Evolutionary conservation across 2,888 invertebrate genomes (phyloP).

Genomic region (Melinopterus prodromus): DNA sequence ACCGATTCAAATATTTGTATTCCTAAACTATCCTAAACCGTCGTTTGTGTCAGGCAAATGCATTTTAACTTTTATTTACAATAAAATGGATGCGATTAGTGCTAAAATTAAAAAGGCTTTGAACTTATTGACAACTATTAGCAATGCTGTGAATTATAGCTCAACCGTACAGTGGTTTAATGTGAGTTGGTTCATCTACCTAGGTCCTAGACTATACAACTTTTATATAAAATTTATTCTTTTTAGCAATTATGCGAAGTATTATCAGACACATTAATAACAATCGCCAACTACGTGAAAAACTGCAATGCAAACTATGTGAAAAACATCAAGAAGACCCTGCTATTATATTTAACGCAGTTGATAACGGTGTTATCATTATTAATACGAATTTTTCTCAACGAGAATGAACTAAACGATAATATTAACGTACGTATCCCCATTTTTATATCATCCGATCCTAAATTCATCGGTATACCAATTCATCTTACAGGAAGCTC

Average conservation of each 20-base stretch:
- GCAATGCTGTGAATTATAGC: background rate
- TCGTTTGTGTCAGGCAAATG: background rate
- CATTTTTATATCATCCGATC: background rate
- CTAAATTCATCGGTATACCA: background rate
- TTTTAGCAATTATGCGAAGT: slow-evolving; percentile 10
- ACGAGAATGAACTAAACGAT: slow-evolving; percentile 28
- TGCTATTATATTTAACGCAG: slow-evolving; percentile 29
- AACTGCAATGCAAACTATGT: slow-evolving; percentile 9
- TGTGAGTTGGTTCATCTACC: background rate
- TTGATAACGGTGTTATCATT: slow-evolving; percentile 31
- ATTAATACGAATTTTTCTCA: slow-evolving; percentile 29
- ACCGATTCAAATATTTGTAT: background rate
- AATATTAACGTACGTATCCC: slow-evolving; percentile 21
- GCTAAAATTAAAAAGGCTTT: background rate
- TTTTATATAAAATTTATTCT: background rate
- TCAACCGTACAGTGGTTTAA: background rate
- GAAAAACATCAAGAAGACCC: slow-evolving; percentile 20
- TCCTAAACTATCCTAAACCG: background rate
- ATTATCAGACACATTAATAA: slow-evolving; percentile 14
- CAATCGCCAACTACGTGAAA: background rate
- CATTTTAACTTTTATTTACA: background rate
- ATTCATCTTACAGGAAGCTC: slow-evolving; percentile 46
- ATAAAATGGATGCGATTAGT: background rate
- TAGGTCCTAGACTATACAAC: too few relatives aligned
- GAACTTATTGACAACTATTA: background rate